Percentiles rank a stretch among this genome's conserved stretches.
phyloP scores from a whole-genome alignment of 2,888 invertebrate species.

The Deilephila porcellus region DNA sequence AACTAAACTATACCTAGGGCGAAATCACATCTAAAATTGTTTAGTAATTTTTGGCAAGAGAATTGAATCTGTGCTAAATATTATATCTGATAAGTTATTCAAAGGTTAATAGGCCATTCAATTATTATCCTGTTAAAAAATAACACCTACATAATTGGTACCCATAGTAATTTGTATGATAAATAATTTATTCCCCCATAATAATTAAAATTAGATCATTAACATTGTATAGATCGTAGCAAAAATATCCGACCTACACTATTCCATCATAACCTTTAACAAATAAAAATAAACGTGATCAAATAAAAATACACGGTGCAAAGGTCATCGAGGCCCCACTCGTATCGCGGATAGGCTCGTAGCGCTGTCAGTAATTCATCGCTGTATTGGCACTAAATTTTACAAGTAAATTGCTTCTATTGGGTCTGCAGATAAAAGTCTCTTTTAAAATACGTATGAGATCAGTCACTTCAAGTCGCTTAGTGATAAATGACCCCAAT shows the following conservation, averaged over 20 bases:
- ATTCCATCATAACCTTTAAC: background rate
- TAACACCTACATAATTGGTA: no score
- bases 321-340: constrained; percentile 38
- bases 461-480: constrained; percentile 3
- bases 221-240: no score
- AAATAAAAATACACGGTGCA: constrained; percentile 32
- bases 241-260: constrained; percentile 7
- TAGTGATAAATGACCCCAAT: constrained; percentile 13
- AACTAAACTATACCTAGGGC: background rate
- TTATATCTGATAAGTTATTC: background rate
- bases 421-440: constrained; percentile 65
- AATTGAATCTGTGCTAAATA: background rate
- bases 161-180: no score
- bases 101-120: no score
- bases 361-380: constrained; percentile 58
- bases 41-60: background rate
- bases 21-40: background rate
- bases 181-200: no score
- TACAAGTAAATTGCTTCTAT: constrained; percentile 70
- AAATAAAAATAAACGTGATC: constrained; percentile 20
- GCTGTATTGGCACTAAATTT: constrained; percentile 75
- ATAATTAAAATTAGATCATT: background rate
- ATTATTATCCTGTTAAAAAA: background rate
- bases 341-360: constrained; percentile 39
- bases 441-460: constrained; percentile 55